phyloP scores from a whole-genome alignment of 2,888 invertebrate species.

The Exephanes ischioxanthus region DNA sequence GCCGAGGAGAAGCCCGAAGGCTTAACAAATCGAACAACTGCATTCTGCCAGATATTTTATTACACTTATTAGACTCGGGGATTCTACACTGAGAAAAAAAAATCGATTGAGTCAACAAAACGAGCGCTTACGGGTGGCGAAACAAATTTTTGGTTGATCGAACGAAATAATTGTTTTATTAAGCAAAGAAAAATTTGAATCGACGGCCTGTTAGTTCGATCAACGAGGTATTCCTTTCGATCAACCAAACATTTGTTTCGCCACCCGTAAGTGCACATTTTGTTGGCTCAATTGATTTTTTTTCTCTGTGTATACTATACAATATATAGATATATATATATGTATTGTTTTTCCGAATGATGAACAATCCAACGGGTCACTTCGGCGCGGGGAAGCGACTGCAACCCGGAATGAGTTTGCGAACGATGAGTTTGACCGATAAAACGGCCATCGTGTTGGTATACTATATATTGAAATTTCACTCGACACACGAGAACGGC shows the following conservation, averaged over 20 bases:
- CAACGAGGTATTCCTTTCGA: no score
- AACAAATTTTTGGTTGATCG: no score
- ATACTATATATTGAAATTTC: constrained; percentile 56
- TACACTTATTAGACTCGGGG: background rate
- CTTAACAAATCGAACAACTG: constrained; percentile 21
- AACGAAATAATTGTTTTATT: no score
- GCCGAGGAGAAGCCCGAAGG: constrained; percentile 1
- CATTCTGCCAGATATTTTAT: constrained; percentile 12
- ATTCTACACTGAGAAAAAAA: no score
- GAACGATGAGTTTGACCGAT: constrained; percentile 42
- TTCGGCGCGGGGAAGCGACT: background rate
- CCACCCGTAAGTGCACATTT: no score
- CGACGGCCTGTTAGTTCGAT: no score
- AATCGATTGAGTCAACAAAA: no score
- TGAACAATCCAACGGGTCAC: background rate
- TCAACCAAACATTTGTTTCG: no score
- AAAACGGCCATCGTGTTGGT: constrained; percentile 31
- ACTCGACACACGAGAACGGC: constrained; percentile 54
- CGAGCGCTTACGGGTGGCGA: no score
- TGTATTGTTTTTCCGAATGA: background rate
- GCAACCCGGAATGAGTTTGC: constrained; percentile 26
- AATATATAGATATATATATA: background rate
- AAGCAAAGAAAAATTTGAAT: no score
- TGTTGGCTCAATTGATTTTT: no score
- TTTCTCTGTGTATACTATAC: no score